These are phyloP conservation scores for Pampusana beccarii DNA, from an alignment of 2,113 vertebrate species.

Conservation along the genomic window DNA sequence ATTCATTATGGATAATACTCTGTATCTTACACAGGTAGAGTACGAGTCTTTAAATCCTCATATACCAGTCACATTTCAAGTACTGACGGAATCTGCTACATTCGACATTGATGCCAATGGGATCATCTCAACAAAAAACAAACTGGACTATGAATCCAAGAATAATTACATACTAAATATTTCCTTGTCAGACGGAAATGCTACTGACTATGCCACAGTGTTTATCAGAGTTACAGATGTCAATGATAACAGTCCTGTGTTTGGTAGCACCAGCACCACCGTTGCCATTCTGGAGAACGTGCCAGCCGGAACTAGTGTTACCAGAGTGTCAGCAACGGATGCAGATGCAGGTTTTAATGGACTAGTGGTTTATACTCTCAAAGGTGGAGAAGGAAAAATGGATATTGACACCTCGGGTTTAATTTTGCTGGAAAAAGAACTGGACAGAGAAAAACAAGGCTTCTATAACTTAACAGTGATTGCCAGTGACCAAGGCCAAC, in stretches of 20 bases:
- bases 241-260: slow-evolving; percentile 79
- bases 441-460: slow-evolving; percentile 75
- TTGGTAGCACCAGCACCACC: background rate
- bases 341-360: slow-evolving; percentile 74
- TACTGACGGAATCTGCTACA: slow-evolving; percentile 53
- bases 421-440: slow-evolving; percentile 54
- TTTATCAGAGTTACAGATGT: slow-evolving; percentile 72
- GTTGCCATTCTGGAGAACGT: slow-evolving; percentile 31
- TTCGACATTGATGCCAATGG: slow-evolving; percentile 69
- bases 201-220: slow-evolving; percentile 57
- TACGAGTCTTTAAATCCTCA: slow-evolving; percentile 47
- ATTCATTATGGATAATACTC: background rate
- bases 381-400: slow-evolving; percentile 73
- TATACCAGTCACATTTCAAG: slow-evolving; percentile 22
- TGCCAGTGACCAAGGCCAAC: slow-evolving; percentile 79
- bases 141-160: slow-evolving; percentile 73
- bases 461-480: slow-evolving; percentile 71
- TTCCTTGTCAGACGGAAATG: slow-evolving; percentile 72
- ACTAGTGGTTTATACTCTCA: slow-evolving; percentile 74
- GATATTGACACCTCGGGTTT: slow-evolving; percentile 66
- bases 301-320: background rate
- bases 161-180: slow-evolving; percentile 68
- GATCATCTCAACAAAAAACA: slow-evolving; percentile 56
- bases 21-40: slow-evolving; percentile 57
- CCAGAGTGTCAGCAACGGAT: slow-evolving; percentile 48